Conservation (phyloP, 92 coral and sea anemone genomes). For the Porites divaricata region DNA sequence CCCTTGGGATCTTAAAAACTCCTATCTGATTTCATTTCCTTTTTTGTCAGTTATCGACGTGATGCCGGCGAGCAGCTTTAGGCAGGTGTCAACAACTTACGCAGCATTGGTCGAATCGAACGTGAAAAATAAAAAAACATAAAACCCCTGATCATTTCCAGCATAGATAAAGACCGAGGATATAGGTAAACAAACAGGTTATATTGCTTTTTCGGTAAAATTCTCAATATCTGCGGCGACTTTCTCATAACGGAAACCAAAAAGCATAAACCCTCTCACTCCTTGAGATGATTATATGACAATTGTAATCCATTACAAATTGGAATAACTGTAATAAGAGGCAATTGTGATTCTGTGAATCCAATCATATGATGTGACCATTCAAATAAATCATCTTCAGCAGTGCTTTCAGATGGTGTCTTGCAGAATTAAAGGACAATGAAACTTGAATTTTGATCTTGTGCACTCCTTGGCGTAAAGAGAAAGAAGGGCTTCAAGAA, state of each 20-base stretch:
- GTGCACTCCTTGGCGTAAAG: too few relatives aligned
- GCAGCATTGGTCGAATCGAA: not conserved
- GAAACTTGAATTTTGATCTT: too few relatives aligned
- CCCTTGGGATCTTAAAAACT: not conserved
- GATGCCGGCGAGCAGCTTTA: not conserved
- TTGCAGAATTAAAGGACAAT: too few relatives aligned
- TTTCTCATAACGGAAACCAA: not conserved
- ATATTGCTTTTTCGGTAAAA: not conserved
- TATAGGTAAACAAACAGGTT: conserved; percentile 1
- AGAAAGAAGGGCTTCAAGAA: not conserved
- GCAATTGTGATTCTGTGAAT: not conserved
- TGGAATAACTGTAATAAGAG: too few relatives aligned
- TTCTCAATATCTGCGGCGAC: not conserved
- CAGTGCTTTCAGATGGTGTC: too few relatives aligned
- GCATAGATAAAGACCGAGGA: not conserved
- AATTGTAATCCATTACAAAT: not conserved
- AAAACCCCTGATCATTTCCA: not conserved
- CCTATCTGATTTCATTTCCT: not conserved
- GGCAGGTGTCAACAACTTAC: not conserved
- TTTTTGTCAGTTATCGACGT: not conserved
- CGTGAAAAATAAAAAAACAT: conserved; percentile 16
- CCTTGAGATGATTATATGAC: too few relatives aligned
- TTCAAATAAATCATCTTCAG: too few relatives aligned
- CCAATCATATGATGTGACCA: too few relatives aligned
- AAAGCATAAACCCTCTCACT: too few relatives aligned